Evolutionary conservation across 2,113 vertebrate species (phyloP).

Genomic region (Dicentrarchus labrax): DNA sequence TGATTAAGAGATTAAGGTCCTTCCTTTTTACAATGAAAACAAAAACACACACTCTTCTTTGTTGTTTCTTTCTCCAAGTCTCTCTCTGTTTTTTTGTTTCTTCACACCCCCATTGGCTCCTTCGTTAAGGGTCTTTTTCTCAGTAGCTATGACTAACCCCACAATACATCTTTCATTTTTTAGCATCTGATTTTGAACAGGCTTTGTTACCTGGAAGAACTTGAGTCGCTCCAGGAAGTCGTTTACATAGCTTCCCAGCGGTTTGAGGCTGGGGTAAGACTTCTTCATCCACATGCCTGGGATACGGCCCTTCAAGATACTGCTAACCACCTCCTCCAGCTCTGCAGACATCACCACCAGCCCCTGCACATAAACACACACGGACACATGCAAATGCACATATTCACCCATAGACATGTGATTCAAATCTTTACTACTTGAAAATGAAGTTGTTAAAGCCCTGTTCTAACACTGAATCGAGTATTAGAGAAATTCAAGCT

Average conservation of each 20-base stretch:
- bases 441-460: not conserved
- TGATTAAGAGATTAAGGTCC: not conserved
- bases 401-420: not conserved
- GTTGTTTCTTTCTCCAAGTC: too few relatives aligned
- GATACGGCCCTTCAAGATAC: slow-evolving; percentile 90
- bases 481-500: slow-evolving; percentile 10
- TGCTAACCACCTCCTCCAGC: slow-evolving; percentile 90
- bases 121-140: not conserved
- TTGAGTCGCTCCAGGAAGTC: slow-evolving; percentile 89
- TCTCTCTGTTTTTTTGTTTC: too few relatives aligned
- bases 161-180: not conserved
- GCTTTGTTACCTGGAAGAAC: slow-evolving; percentile 87
- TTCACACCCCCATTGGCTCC: too few relatives aligned
- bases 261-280: slow-evolving; percentile 92
- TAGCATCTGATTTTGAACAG: not conserved
- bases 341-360: slow-evolving; percentile 91
- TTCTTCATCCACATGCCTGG: slow-evolving; percentile 91
- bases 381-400: not conserved
- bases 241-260: slow-evolving; percentile 89
- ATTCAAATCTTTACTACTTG: not conserved
- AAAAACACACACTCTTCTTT: too few relatives aligned
- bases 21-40: not conserved
- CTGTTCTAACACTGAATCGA: not conserved
- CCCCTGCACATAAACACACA: slow-evolving; percentile 75
- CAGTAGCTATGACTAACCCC: not conserved